A percentile compares a stretch with the other conserved stretches of the same genome.
phyloP scores from a whole-genome alignment of 2,888 invertebrate genomes.

The Adineta ricciae region DNA sequence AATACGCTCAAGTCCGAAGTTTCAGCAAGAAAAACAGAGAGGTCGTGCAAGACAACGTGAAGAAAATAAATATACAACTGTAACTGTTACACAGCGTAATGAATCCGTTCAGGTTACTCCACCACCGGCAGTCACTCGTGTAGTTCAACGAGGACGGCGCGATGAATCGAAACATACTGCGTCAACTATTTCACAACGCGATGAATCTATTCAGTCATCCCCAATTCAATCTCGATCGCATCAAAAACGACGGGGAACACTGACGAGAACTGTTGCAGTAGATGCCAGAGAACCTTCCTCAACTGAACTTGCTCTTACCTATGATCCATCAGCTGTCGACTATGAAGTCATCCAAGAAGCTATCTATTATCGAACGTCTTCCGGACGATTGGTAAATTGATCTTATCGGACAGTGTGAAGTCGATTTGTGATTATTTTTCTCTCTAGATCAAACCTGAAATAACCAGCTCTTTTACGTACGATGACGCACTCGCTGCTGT shows the following conservation, averaged over 20 bases:
- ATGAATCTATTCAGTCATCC: neutral
- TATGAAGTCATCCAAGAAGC: constrained; percentile 9
- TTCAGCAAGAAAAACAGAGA: too few species aligned
- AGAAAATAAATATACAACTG: too few species aligned
- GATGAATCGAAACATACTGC: too few species aligned
- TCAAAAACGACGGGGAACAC: neutral
- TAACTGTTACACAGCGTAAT: too few species aligned
- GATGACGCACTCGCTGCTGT: neutral
- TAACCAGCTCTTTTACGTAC: neutral
- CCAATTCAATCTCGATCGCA: neutral
- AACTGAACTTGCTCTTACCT: neutral
- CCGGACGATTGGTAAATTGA: neutral
- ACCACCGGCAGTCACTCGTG: neutral
- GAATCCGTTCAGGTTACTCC: neutral
- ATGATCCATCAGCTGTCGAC: neutral
- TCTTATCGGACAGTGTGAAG: neutral
- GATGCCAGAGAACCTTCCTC: neutral
- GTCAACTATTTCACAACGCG: too few species aligned
- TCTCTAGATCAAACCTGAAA: neutral
- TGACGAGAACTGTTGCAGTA: neutral
- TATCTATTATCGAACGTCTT: neutral
- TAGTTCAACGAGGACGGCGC: neutral
- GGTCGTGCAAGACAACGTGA: too few species aligned
- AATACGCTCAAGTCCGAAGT: too few species aligned
- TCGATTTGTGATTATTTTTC: too few species aligned